Base-by-base conservation (phyloP, 2,797 vertebrate genomes). In the Chrosomus eos region DNA sequence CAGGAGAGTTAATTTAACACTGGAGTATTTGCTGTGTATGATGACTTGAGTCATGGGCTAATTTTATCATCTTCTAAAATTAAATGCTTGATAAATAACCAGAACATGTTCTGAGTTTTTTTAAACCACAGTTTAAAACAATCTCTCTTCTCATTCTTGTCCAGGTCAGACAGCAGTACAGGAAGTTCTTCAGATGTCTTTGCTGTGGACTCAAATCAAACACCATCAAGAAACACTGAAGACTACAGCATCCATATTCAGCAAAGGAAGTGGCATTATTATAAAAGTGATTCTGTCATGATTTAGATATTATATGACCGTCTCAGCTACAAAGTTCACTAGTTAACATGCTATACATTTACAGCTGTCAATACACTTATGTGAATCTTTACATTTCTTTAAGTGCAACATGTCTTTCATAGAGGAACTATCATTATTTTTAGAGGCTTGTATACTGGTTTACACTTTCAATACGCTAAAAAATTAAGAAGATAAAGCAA, bases 101-200 rank as follows among this genome's bases (percentile, higher is more conserved):
- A 26, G 0, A 23, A 16, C 23, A 71, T 40, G 21, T 40, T 53
- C 3, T 45, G 3, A 0, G 3, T 43, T 45, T 5, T 43, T 3
- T 43, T 43, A 3, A 0, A 43, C 11, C 10, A 43, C 10, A 43
- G 3, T 43, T 13, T 43, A 43, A 43, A 43, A 43, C 43, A 36
- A 1, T 36, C 6, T 76, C 21, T 36, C 8, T 0, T 31, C 38
- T 82, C 80, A 23, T 82, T 66, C 26, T 66, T 66, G 58, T 66
- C 5, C 55, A 62, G 75, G 58, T 62, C 75, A 78, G 55, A 5
- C 8, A 62, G 36, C 55, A 62, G 75, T 79, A 79, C 77, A 64
- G 36, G 60, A 79, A 9, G 11, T 48, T 66, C 40, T 66, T 79
- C 43, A 48, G 26, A 79, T 11, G 18, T 48, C 16, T 62, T 19